Evolutionary conservation across 2,797 vertebrate genomes (phyloP), one percentile per base, ranked within the genome.

Genomic region (Diplodus puntazzo): DNA sequence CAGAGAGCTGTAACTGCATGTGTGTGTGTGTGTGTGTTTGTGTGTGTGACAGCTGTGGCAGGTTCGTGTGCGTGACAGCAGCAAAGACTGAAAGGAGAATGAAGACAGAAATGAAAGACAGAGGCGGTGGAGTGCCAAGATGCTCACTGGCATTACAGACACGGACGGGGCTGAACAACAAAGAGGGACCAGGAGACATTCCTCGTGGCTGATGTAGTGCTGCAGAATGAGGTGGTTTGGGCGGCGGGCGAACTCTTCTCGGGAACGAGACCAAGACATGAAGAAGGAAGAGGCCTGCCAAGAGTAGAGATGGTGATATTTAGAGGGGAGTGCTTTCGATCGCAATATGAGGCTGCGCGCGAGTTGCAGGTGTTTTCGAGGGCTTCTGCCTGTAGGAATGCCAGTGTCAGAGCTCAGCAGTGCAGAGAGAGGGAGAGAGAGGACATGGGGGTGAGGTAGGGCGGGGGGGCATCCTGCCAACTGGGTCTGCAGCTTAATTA

Each of bases 401-500:
- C 86, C 68, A 30, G 80, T 78, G 90, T 88, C 81, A 80, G 87
- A 63, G 69, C 65, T 77, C 76, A 73, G 87, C 66, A 58, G 80
- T 77, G 77, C 79, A 83, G 71, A 71, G 71, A 73, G 49, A 59
- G 77, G 25, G 49, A 7, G 79, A 55, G 75, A 42, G 77, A 80
- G 88, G 64, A 68, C 42, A 46, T 16, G 59, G 34, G 50, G 62
- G 59, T 62, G 75, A 53, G 46, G 59, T 34, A 11, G 53, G 80
- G 23, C 0, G 4, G 16, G 70, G 87, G 84, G 84, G 83, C 66
- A 81, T 89, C 78, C 89, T 92, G 92, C 92, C 90, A 90, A 92
- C 81, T 87, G 87, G 83, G 85, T 90, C 89, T 93, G 92, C 89
- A 90, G 90, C 92, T 94, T 94, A 92, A 94, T 94, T 94, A 95